Percentiles rank a stretch among this genome's conserved stretches.
phyloP scores from a whole-genome alignment of 1,140 invertebrate genomes.

The Cardiocondyla obscurior region DNA sequence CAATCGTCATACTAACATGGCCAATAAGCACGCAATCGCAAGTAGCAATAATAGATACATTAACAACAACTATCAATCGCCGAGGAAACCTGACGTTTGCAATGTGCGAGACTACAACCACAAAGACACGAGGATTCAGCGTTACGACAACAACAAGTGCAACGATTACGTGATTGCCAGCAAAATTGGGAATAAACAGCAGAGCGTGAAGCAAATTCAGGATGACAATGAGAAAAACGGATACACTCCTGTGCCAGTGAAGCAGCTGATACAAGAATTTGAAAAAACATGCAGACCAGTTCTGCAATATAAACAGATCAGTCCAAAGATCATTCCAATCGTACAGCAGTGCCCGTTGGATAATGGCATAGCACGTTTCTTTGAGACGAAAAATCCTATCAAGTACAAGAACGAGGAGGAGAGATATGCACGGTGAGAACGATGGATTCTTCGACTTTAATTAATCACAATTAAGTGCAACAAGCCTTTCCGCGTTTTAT shows the following conservation, averaged over 20 bases:
- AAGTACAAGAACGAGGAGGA: conserved; percentile 55
- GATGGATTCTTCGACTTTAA: background rate
- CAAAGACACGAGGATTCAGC: conserved; percentile 22
- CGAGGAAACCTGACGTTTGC: conserved; percentile 11
- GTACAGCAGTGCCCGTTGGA: conserved; percentile 69
- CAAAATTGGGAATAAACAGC: conserved; percentile 31
- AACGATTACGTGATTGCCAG: conserved; percentile 9
- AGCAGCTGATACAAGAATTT: conserved; percentile 87
- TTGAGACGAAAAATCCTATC: conserved; percentile 71
- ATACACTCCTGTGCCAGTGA: conserved; percentile 87
- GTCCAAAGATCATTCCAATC: conserved; percentile 74
- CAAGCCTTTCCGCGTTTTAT: background rate
- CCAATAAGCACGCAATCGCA: background rate
- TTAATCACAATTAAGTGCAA: background rate
- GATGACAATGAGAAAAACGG: conserved; percentile 75
- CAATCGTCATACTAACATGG: conserved; percentile 11
- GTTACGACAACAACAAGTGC: conserved; percentile 17
- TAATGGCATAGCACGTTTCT: conserved; percentile 79
- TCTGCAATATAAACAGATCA: conserved; percentile 85
- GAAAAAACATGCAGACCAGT: conserved; percentile 85
- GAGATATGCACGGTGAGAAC: conserved; percentile 34
- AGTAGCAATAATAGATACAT: conserved; percentile 54
- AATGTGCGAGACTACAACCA: conserved; percentile 48
- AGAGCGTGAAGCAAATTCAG: conserved; percentile 53
- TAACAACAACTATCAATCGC: conserved; percentile 47